A percentile compares a stretch with the other conserved stretches of the same genome.
Evolutionary conservation across 2,797 vertebrate species (phyloP).

Genomic region (Kryptolebias ocellatus): DNA sequence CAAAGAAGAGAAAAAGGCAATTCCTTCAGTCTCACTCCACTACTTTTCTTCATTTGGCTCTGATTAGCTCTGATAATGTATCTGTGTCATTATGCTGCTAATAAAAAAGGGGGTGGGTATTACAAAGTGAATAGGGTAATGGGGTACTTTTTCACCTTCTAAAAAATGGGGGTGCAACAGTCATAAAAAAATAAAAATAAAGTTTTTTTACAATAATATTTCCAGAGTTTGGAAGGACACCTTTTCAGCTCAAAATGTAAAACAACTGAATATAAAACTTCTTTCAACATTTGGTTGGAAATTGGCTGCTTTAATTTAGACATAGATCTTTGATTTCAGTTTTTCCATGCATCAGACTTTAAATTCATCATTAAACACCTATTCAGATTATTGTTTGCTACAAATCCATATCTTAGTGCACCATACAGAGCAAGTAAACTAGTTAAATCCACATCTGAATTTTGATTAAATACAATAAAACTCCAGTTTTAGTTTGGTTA

Average conservation of each 20-base stretch:
- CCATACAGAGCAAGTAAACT: too few species aligned
- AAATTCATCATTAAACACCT: too few species aligned
- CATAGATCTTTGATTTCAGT: background rate
- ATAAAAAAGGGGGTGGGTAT: constrained; percentile 71
- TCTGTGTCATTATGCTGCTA: constrained; percentile 84
- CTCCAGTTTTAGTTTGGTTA: too few species aligned
- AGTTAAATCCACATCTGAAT: too few species aligned
- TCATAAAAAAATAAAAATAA: constrained; percentile 32
- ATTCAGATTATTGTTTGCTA: too few species aligned
- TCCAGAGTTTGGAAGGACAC: constrained; percentile 1
- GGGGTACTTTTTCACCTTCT: constrained; percentile 59
- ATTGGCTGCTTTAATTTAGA: background rate
- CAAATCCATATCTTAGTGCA: too few species aligned
- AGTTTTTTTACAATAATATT: constrained; percentile 34
- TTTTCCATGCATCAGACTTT: background rate
- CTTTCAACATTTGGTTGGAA: background rate
- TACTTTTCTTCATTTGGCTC: constrained; percentile 92
- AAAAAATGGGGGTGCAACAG: constrained; percentile 67
- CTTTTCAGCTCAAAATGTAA: constrained; percentile 1
- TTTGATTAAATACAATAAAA: too few species aligned
- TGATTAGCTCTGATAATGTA: constrained; percentile 93
- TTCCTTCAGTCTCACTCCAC: constrained; percentile 88
- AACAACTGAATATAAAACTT: constrained; percentile 8
- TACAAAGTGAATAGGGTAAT: constrained; percentile 61
- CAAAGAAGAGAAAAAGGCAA: constrained; percentile 77